Base-by-base conservation (phyloP, 1,140 invertebrate genomes). In the Drosophila sp. region DNA sequence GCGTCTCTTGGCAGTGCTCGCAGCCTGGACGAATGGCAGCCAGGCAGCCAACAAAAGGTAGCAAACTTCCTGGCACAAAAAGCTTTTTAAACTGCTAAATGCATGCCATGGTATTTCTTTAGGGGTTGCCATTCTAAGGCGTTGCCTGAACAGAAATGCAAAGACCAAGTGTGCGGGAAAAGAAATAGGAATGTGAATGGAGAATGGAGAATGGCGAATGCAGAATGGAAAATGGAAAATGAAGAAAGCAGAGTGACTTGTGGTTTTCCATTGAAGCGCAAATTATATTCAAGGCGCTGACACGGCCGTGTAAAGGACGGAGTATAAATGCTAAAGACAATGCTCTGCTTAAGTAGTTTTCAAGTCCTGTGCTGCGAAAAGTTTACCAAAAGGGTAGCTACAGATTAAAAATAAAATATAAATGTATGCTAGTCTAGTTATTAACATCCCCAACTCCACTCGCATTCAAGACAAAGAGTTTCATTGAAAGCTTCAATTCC, bases 11-110 rank as follows among this genome's bases (percentile, higher is more conserved):
- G 45, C 2, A 3, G 32, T 46, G 16, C 41, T 25, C 25, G 18
- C 36, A 41, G 34, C 32, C 27, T 36, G n/a, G n/a, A n/a, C n/a
- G n/a, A n/a, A n/a, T n/a, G 57, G 36, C 38, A n/a, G 29, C n/a
- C 34, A 41, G 73, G 43, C 69, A 71, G 78, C 57, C 73, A 75
- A 81, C 81, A 84, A 87, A 76, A 81, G 83, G 83, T 87, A 71
- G 82, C 65, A 73, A 87, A 87, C 70, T 86, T 87, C 71, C 78
- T 72, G 63, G 63, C 83, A 76, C 77, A 80, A 80, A 74, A 79
- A 72, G 61, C 80, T 77, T 77, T 83, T 80, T 76, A 79, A 78
- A 73, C 77, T 70, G 79, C 76, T 72, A 81, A 48, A 57, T 78
- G 74, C 78, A 81, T 74, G 82, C 65, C 69, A 71, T 74, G 54